phyloP scores from a whole-genome alignment of 1,140 invertebrate genomes.

The Kradibia gibbosae region DNA sequence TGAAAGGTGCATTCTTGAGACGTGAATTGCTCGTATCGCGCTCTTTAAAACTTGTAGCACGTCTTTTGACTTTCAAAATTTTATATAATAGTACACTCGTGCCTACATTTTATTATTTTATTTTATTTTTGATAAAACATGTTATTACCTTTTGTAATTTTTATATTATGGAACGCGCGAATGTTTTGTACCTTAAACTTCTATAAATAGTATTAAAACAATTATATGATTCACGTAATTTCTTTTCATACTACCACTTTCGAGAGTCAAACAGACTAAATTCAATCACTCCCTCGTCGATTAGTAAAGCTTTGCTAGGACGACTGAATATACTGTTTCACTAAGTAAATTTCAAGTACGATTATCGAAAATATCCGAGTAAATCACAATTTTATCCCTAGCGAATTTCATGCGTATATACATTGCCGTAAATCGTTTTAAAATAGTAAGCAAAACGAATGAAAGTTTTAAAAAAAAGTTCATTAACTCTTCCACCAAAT shows the following conservation, averaged over 20 bases:
- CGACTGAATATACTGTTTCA: neutral
- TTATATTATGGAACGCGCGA: too few species aligned
- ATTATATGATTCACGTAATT: too few species aligned
- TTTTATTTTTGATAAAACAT: neutral
- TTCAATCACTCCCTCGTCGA: slow-evolving; percentile 43
- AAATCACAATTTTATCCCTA: neutral
- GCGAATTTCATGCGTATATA: neutral
- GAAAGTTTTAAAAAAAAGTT: neutral
- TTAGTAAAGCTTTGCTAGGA: slow-evolving; percentile 6
- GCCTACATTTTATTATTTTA: neutral
- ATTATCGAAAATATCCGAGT: neutral
- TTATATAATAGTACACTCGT: neutral
- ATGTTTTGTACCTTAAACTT: too few species aligned
- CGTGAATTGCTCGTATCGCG: neutral
- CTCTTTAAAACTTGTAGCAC: neutral
- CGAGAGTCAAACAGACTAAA: slow-evolving; percentile 35
- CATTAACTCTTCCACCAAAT: neutral
- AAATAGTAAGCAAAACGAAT: neutral
- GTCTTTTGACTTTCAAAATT: neutral
- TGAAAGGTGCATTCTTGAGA: neutral
- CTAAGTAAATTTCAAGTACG: neutral
- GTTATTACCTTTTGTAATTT: too few species aligned
- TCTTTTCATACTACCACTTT: slow-evolving; percentile 16
- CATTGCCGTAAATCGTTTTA: too few species aligned
- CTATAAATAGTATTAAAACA: too few species aligned